A percentile compares a stretch with the other conserved stretches of the same genome.
Evolutionary conservation across 2,888 invertebrate species (phyloP).

Genomic region (Stenodera caucasica): DNA sequence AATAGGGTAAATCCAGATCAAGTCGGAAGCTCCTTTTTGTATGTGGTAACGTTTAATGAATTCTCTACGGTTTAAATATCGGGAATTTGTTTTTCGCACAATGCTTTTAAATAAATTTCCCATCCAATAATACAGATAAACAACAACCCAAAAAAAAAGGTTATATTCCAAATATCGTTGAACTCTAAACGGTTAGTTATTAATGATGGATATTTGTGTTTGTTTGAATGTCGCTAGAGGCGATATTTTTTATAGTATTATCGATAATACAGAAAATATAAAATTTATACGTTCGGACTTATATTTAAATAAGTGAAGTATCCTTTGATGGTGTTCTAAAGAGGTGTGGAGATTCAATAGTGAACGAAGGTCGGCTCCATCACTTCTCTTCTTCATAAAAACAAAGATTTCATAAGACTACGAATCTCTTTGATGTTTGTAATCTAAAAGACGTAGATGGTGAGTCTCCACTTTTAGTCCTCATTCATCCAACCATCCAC

Average conservation of each 20-base stretch:
- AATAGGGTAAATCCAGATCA: conserved; percentile 24
- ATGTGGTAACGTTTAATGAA: conserved; percentile 19
- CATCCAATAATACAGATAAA: no score
- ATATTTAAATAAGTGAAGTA: background rate
- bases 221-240: no score
- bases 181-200: no score
- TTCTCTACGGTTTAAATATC: conserved; percentile 16
- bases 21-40: conserved; percentile 18
- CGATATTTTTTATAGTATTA: no score
- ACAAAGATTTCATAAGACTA: conserved; percentile 48
- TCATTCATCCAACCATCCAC: conserved; percentile 31
- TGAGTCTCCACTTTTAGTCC: conserved; percentile 22
- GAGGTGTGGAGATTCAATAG: conserved; percentile 36
- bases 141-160: no score
- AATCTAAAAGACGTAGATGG: conserved; percentile 35
- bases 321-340: conserved; percentile 3
- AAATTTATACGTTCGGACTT: background rate
- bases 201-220: no score
- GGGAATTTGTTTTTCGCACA: background rate
- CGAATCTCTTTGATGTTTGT: conserved; percentile 45
- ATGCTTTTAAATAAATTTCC: background rate
- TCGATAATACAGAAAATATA: no score
- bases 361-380: conserved; percentile 33
- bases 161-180: background rate
- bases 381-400: conserved; percentile 41